phyloP scores from a whole-genome alignment of 2,113 vertebrate genomes.

The Pongo pygmaeus region DNA sequence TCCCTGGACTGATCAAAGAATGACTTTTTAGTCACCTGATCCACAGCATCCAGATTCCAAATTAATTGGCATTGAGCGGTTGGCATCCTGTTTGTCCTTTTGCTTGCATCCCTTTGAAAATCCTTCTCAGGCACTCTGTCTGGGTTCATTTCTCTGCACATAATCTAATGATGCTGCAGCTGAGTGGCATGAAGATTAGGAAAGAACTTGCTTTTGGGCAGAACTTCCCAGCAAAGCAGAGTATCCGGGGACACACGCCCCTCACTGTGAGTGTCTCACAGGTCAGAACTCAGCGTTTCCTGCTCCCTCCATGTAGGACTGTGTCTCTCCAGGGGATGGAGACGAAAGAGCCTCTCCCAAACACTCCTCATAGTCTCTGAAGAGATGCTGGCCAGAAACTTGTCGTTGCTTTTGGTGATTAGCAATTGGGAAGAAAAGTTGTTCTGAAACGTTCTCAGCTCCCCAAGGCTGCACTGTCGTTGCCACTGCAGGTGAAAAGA shows the following conservation, averaged over 20 bases:
- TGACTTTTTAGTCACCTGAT: not conserved
- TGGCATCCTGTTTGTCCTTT: not conserved
- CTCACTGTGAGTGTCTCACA: rapidly evolving
- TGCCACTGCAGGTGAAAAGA: not conserved
- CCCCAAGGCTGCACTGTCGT: no score
- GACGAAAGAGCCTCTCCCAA: not conserved
- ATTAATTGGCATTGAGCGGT: no score
- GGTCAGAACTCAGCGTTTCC: not conserved
- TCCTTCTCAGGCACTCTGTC: not conserved
- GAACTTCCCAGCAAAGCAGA: not conserved
- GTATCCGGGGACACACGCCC: rapidly evolving
- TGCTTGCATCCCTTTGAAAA: not conserved
- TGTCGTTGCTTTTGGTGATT: not conserved
- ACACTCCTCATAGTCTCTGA: not conserved
- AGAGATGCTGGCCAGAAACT: not conserved
- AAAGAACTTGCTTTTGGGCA: not conserved
- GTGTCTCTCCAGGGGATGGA: not conserved
- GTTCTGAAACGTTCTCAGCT: not conserved
- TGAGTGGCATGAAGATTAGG: not conserved
- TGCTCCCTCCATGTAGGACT: no score
- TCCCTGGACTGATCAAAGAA: not conserved
- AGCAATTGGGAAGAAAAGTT: not conserved
- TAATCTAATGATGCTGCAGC: not conserved
- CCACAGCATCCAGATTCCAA: no score
- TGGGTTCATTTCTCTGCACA: not conserved